Percentiles rank a stretch among this genome's conserved stretches.
These are phyloP conservation scores for Meandrina meandrites DNA, from an alignment of 92 coral and sea anemone species.

Conservation along the genomic window DNA sequence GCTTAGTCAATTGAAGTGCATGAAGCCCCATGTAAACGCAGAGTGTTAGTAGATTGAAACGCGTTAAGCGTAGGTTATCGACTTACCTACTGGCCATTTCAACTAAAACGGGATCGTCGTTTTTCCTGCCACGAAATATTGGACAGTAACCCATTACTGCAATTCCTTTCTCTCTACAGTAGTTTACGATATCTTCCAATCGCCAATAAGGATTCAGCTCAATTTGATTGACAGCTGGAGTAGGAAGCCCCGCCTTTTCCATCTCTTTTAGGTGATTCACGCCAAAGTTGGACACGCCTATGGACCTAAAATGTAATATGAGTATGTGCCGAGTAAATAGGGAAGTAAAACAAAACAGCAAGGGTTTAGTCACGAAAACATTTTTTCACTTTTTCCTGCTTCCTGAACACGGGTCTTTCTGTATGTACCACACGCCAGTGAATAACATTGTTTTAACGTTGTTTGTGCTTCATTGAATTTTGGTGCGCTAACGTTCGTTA, in stretches of 20 bases:
- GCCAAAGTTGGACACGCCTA: conserved; percentile 81
- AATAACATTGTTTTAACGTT: too few relatives aligned
- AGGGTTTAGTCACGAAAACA: neutral
- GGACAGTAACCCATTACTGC: conserved; percentile 63
- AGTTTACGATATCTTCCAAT: conserved; percentile 61
- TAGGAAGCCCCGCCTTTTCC: conserved; percentile 63
- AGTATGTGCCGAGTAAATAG: neutral
- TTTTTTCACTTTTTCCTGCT: too few relatives aligned
- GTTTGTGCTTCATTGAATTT: too few relatives aligned
- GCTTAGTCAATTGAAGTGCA: too few relatives aligned
- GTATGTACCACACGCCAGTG: too few relatives aligned
- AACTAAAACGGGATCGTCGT: conserved; percentile 37
- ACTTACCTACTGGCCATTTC: too few relatives aligned
- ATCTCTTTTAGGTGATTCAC: conserved; percentile 67
- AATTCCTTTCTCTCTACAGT: conserved; percentile 69
- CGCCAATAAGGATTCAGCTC: conserved; percentile 80
- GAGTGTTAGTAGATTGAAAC: too few relatives aligned
- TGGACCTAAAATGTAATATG: conserved; percentile 45
- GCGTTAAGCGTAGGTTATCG: too few relatives aligned
- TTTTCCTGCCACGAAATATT: conserved; percentile 48
- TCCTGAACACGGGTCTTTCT: too few relatives aligned
- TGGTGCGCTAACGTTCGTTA: too few relatives aligned
- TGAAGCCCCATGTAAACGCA: too few relatives aligned
- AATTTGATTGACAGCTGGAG: conserved; percentile 86
- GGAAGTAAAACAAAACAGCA: neutral